Base-by-base conservation (phyloP, 2,797 vertebrate species). In the Lithobates sylvaticus region DNA sequence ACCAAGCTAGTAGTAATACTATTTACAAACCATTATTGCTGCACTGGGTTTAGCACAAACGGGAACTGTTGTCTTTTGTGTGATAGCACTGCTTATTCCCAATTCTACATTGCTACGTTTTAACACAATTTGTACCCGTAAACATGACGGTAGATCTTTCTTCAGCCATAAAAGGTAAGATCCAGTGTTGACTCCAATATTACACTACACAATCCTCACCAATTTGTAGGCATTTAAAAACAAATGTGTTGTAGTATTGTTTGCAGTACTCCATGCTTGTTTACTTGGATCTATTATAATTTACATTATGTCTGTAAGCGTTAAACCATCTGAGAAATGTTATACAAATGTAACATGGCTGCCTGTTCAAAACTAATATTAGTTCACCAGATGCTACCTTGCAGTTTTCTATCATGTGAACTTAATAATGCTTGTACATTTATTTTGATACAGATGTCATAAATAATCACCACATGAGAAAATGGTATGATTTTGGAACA, bases 381-480 rank as follows among this genome's bases (percentile, higher is more conserved):
- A 69, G 32, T 61, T 86, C 42, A 76, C 71, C 84, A 86, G 84
- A 86, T 81, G 78, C 71, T 61, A 86, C 71, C 84, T 85, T 77
- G 67, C 58, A 32, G 27, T 67, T 74, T 74, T 67, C n/a, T 68
- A 61, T 79, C 58, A 47, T 76, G 73, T 67, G 26, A 75, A 72
- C 70, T 80, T 77, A 58, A 47, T 79, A 81, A 76, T 70, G 58
- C 54, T 86, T 86, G 74, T 81, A 81, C 71, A 86, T 54, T 86
- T 81, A 76, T 80, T 86, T 76, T 74, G 65, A 76, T 76, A 75
- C 29, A 75, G 44, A 81, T 74, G 61, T 54, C 65, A 76, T 80
- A 85, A 85, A 80, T 80, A 85, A 80, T 72, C 84, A 75, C 76
- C 77, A 39, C 78, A 85, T 29, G 71, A 76, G 84, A 70, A 86